These are phyloP conservation scores for Formica exsecta DNA, from an alignment of 1,140 invertebrate genomes.

Conservation along the genomic window DNA sequence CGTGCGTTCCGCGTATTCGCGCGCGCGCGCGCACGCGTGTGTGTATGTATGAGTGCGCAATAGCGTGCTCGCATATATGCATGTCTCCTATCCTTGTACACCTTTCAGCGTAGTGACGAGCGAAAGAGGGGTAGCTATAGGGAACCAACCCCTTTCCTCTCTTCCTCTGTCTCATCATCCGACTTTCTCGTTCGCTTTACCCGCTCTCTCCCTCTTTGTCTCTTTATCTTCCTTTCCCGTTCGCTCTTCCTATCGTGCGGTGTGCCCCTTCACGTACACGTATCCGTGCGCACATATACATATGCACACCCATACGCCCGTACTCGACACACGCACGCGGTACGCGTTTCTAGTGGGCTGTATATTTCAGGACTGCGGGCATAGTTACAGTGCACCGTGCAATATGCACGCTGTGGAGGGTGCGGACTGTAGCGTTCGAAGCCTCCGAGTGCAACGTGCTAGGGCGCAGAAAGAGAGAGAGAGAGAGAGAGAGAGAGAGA, in stretches of 20 bases:
- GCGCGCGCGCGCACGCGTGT: slow-evolving; percentile 6
- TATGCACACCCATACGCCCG: slow-evolving; percentile 17
- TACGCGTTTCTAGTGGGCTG: slow-evolving; percentile 78
- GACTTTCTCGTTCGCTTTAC: slow-evolving; percentile 16
- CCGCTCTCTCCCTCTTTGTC: slow-evolving; percentile 26
- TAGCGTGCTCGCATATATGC: slow-evolving; percentile 20
- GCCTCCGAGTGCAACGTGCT: slow-evolving; percentile 68
- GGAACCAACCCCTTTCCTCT: slow-evolving; percentile 67
- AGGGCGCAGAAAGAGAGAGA: slow-evolving; percentile 44
- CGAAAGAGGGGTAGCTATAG: slow-evolving; percentile 73
- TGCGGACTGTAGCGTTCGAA: slow-evolving; percentile 75
- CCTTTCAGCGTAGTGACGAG: slow-evolving; percentile 77
- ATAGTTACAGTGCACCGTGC: slow-evolving; percentile 83
- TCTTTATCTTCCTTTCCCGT: slow-evolving; percentile 51
- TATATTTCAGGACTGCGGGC: slow-evolving; percentile 83
- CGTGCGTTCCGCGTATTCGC: slow-evolving; percentile 17
- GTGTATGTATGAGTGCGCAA: slow-evolving; percentile 1
- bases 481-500: neutral
- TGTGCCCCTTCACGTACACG: slow-evolving; percentile 3
- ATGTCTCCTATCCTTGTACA: slow-evolving; percentile 67
- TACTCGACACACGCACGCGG: slow-evolving; percentile 50
- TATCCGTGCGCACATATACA: slow-evolving; percentile 45
- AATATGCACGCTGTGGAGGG: slow-evolving; percentile 80
- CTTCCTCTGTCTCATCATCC: neutral
- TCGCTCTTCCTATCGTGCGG: slow-evolving; percentile 43